These are phyloP conservation scores for Pterocles orientalis DNA, from an alignment of 2,113 vertebrate species.

Conservation along the genomic window DNA sequence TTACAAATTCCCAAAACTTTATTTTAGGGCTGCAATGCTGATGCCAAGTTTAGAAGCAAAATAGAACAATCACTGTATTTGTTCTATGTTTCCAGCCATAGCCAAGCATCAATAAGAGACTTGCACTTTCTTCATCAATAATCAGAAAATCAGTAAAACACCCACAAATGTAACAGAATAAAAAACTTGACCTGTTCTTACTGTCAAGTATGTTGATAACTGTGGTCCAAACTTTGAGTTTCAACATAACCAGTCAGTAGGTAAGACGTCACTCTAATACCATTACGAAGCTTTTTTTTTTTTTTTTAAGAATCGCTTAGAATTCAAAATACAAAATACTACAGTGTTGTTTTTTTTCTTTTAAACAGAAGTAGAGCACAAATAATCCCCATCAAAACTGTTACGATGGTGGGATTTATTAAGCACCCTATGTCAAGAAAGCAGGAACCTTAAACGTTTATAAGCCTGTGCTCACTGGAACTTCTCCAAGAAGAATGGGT, in stretches of 20 bases:
- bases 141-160: not conserved
- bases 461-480: not conserved
- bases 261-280: not conserved
- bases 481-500: not conserved
- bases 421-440: not conserved
- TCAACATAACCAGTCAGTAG: not conserved
- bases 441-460: not conserved
- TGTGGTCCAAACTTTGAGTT: not conserved
- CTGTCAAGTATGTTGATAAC: not conserved
- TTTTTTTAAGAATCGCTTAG: no score
- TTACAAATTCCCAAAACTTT: not conserved
- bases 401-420: not conserved
- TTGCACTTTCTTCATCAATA: not conserved
- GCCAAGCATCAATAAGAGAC: not conserved
- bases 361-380: not conserved
- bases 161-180: not conserved
- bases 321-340: no score
- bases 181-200: not conserved
- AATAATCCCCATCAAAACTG: not conserved
- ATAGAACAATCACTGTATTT: not conserved
- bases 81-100: not conserved
- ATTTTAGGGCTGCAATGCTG: not conserved
- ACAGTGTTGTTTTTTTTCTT: no score
- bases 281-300: not conserved
- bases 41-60: not conserved